Evolutionary conservation across 2,888 invertebrate species (phyloP).

Genomic region (Hecatera dysodea): DNA sequence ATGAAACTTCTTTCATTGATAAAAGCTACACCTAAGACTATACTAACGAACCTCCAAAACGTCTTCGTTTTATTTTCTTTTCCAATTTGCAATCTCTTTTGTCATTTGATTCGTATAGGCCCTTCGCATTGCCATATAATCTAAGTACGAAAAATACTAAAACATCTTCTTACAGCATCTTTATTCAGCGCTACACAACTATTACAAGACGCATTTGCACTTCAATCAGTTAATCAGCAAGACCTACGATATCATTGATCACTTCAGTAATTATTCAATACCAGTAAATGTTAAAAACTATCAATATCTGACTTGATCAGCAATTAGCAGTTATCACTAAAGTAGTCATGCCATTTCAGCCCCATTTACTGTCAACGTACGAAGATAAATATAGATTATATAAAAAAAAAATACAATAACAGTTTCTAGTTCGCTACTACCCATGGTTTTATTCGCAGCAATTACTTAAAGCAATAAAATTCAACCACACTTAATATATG

Average conservation of each 20-base stretch:
- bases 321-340: conserved; percentile 10
- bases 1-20: no score
- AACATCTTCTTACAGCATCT: not conserved
- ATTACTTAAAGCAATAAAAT: conserved; percentile 54
- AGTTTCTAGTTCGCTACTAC: conserved; percentile 9
- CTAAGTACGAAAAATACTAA: not conserved
- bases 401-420: conserved; percentile 4
- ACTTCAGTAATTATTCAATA: not conserved
- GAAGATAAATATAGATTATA: conserved; percentile 1
- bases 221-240: no score
- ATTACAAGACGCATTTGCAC: not conserved
- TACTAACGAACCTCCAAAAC: no score
- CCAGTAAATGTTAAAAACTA: not conserved
- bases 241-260: not conserved
- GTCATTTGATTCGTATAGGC: no score
- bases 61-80: no score
- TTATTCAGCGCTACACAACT: not conserved
- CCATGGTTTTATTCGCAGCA: conserved; percentile 22
- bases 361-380: not conserved
- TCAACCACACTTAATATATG: conserved; percentile 38
- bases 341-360: not conserved
- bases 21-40: no score
- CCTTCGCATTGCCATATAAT: no score
- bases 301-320: not conserved
- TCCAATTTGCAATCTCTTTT: no score